Percentiles rank a stretch among this genome's conserved stretches.
These are phyloP conservation scores for Eupsilia transversa DNA, from an alignment of 2,888 invertebrate genomes.

Conservation along the genomic window DNA sequence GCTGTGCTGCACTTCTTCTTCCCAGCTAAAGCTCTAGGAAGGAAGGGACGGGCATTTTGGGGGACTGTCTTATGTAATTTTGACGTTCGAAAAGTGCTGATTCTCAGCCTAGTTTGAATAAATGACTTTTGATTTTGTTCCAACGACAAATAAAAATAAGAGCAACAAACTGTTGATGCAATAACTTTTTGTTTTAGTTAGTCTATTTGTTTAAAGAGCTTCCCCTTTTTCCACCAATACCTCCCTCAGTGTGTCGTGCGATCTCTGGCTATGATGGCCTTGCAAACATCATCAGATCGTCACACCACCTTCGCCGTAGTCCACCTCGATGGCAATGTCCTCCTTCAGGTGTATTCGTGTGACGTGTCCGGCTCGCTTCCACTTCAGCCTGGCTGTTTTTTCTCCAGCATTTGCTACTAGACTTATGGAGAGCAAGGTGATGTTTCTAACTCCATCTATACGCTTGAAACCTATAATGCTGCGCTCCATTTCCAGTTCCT, in stretches of 20 bases:
- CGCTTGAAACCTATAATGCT: background rate
- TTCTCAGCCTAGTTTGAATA: too few relatives aligned
- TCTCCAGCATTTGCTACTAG: background rate
- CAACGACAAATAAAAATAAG: background rate
- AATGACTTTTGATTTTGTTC: background rate
- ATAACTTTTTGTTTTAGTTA: background rate
- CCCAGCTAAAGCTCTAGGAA: too few relatives aligned
- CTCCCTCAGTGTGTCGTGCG: background rate
- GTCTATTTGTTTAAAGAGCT: background rate
- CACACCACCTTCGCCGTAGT: background rate
- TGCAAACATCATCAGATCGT: background rate
- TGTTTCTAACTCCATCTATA: background rate
- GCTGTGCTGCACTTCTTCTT: too few relatives aligned
- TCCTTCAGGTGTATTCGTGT: background rate
- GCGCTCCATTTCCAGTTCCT: background rate
- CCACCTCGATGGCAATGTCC: background rate
- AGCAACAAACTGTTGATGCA: background rate
- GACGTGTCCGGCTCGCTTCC: background rate
- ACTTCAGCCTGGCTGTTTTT: background rate
- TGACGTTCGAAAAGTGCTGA: too few relatives aligned
- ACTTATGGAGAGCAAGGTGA: background rate
- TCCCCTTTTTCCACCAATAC: background rate
- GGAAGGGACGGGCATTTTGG: too few relatives aligned
- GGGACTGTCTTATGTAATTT: too few relatives aligned
- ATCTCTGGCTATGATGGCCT: background rate